Evolutionary conservation across 1,140 invertebrate species (phyloP).

Genomic region (Zaprionus ornatus): DNA sequence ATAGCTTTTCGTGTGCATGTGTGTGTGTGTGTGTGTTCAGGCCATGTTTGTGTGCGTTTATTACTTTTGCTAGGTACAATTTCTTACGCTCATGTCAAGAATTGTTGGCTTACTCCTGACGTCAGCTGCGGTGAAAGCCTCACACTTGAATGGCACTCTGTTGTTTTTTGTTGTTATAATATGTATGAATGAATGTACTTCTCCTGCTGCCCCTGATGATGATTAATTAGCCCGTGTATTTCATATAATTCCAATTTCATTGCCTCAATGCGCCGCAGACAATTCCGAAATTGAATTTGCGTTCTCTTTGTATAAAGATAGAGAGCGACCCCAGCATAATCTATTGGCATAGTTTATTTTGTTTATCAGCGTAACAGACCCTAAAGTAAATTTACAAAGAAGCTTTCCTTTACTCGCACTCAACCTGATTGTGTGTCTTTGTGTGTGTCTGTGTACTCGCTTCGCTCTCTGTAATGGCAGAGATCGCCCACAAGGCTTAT

Average conservation of each 20-base stretch:
- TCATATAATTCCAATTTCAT: constrained; percentile 50
- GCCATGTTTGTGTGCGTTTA: neutral
- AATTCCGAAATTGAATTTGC: constrained; percentile 16
- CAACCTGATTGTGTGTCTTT: neutral
- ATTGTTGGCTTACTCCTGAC: constrained; percentile 28
- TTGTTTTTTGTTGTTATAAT: neutral
- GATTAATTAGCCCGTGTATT: constrained; percentile 67
- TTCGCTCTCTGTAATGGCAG: constrained; percentile 29
- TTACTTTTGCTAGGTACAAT: constrained; percentile 5
- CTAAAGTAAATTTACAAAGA: constrained; percentile 49
- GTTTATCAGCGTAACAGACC: constrained; percentile 53
- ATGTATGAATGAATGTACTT: neutral
- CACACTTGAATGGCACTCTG: neutral
- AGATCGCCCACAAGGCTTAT: constrained; percentile 33
- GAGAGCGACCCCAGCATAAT: constrained; percentile 25
- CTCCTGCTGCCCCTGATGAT: constrained; percentile 41
- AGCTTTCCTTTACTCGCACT: constrained; percentile 30
- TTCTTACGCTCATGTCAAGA: constrained; percentile 12
- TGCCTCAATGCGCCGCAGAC: constrained; percentile 35
- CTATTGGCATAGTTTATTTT: constrained; percentile 62
- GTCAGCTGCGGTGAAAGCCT: constrained; percentile 40
- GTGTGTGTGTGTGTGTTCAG: neutral
- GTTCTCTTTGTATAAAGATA: constrained; percentile 15
- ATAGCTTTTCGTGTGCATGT: neutral
- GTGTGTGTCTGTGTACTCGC: neutral